phyloP scores from a whole-genome alignment of 1,140 invertebrate species.

The Caenorhabditis latens region DNA sequence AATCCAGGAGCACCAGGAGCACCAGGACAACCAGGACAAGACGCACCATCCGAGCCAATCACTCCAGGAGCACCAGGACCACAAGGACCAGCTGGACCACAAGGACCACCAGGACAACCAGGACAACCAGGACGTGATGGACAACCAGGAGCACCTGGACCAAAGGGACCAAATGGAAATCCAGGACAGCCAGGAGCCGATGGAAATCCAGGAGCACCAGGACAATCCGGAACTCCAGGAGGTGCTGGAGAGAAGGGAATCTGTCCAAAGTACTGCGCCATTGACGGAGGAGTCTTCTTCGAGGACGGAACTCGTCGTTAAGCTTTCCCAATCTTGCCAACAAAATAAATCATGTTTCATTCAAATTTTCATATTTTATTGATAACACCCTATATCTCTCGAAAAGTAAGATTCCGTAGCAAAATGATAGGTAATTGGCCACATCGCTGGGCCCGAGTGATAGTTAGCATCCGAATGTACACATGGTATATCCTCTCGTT shows the following conservation, averaged over 20 bases:
- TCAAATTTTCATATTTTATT: not conserved
- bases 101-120: constrained; percentile 64
- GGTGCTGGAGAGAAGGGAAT: constrained; percentile 72
- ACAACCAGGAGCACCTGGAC: constrained; percentile 64
- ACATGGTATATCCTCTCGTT: constrained; percentile 2
- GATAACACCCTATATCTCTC: constrained; percentile 26
- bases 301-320: constrained; percentile 72
- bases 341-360: constrained; percentile 5
- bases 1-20: constrained; percentile 65
- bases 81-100: constrained; percentile 63
- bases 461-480: constrained; percentile 37
- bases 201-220: constrained; percentile 65
- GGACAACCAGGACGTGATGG: constrained; percentile 63
- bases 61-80: constrained; percentile 64
- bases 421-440: constrained; percentile 29
- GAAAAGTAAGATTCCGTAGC: constrained; percentile 17
- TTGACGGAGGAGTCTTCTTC: constrained; percentile 76
- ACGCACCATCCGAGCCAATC: constrained; percentile 64
- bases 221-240: constrained; percentile 62
- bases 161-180: constrained; percentile 64
- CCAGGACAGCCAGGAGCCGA: constrained; percentile 66
- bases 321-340: not conserved
- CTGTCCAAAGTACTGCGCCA: constrained; percentile 75
- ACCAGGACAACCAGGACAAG: constrained; percentile 64
- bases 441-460: constrained; percentile 15